Conservation (phyloP, 92 coral and sea anemone species). For the Heteractis magnifica region DNA sequence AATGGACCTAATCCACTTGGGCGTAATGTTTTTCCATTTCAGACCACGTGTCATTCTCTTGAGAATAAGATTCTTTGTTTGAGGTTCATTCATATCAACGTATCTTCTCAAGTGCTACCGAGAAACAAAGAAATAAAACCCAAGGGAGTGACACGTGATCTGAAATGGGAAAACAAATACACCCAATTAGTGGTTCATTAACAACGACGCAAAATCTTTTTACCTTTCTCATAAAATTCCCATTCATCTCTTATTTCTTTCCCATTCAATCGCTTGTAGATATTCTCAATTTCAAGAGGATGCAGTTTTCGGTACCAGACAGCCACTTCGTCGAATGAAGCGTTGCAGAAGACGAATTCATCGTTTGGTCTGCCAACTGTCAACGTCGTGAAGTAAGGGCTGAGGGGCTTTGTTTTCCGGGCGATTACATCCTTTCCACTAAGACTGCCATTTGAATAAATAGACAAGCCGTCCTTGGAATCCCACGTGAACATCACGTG, state of each 20-base stretch:
- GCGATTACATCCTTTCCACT: conserved; percentile 55
- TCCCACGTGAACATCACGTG: conserved; percentile 96
- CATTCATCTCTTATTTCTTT: conserved; percentile 45
- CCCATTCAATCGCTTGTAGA: conserved; percentile 56
- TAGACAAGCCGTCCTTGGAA: conserved; percentile 67
- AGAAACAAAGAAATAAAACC: no score
- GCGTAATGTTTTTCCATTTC: no score
- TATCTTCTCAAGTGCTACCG: no score
- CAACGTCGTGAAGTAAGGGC: conserved; percentile 52
- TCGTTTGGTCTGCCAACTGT: conserved; percentile 69
- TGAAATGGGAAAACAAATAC: no score
- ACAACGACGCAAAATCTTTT: not conserved
- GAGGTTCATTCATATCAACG: no score
- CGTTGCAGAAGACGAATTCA: conserved; percentile 51
- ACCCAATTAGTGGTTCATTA: no score
- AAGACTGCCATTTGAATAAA: conserved; percentile 75
- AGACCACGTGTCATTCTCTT: no score
- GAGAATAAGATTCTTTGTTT: no score
- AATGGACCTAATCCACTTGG: no score
- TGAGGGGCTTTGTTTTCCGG: conserved; percentile 41
- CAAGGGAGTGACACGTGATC: no score
- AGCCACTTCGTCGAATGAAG: conserved; percentile 80
- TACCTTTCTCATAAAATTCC: conserved; percentile 64
- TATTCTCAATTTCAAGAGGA: conserved; percentile 70
- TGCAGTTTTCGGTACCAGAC: conserved; percentile 86